Base-by-base conservation (phyloP, 2,113 vertebrate species). In the Odontophorus gujanensis region DNA sequence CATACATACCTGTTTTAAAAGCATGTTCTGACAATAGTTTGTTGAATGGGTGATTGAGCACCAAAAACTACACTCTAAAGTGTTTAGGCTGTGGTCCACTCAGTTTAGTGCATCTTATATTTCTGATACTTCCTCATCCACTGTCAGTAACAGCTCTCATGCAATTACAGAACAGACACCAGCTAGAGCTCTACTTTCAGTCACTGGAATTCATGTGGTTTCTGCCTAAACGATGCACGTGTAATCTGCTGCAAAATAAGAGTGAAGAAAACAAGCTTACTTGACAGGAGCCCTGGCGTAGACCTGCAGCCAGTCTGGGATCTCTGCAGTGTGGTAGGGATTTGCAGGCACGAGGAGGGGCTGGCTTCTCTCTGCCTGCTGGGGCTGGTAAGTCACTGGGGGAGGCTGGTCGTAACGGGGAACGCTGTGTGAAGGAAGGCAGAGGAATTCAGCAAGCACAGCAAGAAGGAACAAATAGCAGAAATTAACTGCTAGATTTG, bases 281-380 rank as follows among this genome's bases (percentile, higher is more conserved):
- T 99, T 99, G 36, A 99, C 98, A 10, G 99, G 99, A 43, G 99
- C 99, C 50, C 99, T 98, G 96, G 99, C 99, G 20, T 99, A 99
- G 87, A 99, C 99, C 98, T 99, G 99, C 93, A 99, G 98, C 99
- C 99, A 99, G 97, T 99, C 99, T 1, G 99, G 99, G 93, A 99
- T 99, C 96, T 99, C 99, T 0, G 99, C 99, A 0, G 99, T 98
- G 97, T 99, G 99, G 97, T 99, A 99, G 2, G 99, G 99, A 97
- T 99, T 99, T 9, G 99, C 99, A 71, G 99, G 99, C n/a, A 99
- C 99, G 19, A 99, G 98, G 38, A 99, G 98, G 1, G 98, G 95
- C 85, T 99, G 99, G 97, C 98, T 99, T 71, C 98, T 97, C 95
- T 99, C 99, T 0, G 97, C 94, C 20, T 98, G 98, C 67, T 98